These are phyloP conservation scores for Drosophila ezoana DNA, from an alignment of 2,888 invertebrate genomes.

Conservation along the genomic window DNA sequence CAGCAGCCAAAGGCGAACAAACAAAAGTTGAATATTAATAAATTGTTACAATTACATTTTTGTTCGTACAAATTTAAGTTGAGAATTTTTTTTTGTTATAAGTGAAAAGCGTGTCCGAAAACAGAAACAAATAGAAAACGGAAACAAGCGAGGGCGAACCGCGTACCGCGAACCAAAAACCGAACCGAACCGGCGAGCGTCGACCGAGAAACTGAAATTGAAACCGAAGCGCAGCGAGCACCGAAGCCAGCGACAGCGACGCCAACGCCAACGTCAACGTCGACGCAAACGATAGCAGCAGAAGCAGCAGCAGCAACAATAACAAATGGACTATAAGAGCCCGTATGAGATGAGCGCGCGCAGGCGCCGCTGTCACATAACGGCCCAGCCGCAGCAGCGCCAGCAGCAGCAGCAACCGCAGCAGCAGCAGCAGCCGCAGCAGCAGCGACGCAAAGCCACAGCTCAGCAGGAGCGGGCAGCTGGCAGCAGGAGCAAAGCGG, in stretches of 20 bases:
- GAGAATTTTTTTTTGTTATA: constrained; percentile 11
- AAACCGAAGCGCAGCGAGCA: constrained; percentile 55
- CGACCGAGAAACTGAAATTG: constrained; percentile 77
- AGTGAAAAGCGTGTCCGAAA: constrained; percentile 11
- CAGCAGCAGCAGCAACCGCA: constrained; percentile 4
- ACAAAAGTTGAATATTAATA: constrained; percentile 26
- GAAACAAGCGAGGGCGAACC: constrained; percentile 20
- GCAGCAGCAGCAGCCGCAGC: constrained; percentile 5
- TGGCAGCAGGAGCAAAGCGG: constrained; percentile 11
- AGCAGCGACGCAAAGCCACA: constrained; percentile 1
- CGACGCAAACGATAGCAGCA: constrained; percentile 14
- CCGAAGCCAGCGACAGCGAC: constrained; percentile 21
- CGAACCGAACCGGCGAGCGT: constrained; percentile 78
- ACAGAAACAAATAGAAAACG: constrained; percentile 8
- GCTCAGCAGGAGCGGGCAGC: constrained; percentile 8
- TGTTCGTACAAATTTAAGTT: constrained; percentile 59
- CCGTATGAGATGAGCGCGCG: constrained; percentile 30
- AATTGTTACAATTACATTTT: constrained; percentile 34
- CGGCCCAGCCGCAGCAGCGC: neutral
- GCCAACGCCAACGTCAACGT: constrained; percentile 21
- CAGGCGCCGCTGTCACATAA: constrained; percentile 41
- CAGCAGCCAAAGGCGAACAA: constrained; percentile 13
- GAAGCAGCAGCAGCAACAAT: constrained; percentile 13
- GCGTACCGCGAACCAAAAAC: constrained; percentile 35
- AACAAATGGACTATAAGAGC: constrained; percentile 20